These are phyloP conservation scores for Limenitis camilla DNA, from an alignment of 2,888 invertebrate genomes.

Conservation along the genomic window DNA sequence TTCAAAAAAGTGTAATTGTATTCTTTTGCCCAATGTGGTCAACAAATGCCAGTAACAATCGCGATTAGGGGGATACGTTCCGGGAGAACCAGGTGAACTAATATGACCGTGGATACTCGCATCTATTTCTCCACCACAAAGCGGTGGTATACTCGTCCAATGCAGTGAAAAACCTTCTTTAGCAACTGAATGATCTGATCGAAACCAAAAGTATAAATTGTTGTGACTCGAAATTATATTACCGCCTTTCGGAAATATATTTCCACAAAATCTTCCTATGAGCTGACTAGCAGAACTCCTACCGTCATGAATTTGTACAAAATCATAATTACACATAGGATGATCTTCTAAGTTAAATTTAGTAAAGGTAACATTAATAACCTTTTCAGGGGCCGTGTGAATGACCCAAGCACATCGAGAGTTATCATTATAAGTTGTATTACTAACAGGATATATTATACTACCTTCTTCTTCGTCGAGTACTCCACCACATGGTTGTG, in stretches of 20 bases:
- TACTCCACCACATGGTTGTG: constrained; percentile 59
- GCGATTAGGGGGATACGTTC: constrained; percentile 86
- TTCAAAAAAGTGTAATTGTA: constrained; percentile 87
- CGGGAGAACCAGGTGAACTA: constrained; percentile 91
- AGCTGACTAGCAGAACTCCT: no score
- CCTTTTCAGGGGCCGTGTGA: constrained; percentile 77
- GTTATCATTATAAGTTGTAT: constrained; percentile 74
- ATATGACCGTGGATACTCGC: constrained; percentile 81
- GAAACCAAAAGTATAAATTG: constrained; percentile 85
- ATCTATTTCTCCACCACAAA: constrained; percentile 81
- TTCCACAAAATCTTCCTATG: no score
- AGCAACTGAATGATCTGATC: constrained; percentile 79
- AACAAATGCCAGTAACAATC: constrained; percentile 88
- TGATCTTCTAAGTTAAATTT: constrained; percentile 82
- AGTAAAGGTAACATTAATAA: constrained; percentile 86
- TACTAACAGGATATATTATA: constrained; percentile 77
- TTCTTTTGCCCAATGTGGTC: constrained; percentile 81
- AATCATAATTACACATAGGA: constrained; percentile 81
- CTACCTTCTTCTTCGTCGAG: constrained; percentile 71
- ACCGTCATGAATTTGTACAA: constrained; percentile 89
- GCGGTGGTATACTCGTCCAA: constrained; percentile 84
- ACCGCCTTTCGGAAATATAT: constrained; percentile 82
- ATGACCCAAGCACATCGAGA: constrained; percentile 89
- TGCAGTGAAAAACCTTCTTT: constrained; percentile 83
- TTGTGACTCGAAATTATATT: constrained; percentile 86